phyloP scores from a whole-genome alignment of 2,888 invertebrate genomes.

The Adela reaumurella region DNA sequence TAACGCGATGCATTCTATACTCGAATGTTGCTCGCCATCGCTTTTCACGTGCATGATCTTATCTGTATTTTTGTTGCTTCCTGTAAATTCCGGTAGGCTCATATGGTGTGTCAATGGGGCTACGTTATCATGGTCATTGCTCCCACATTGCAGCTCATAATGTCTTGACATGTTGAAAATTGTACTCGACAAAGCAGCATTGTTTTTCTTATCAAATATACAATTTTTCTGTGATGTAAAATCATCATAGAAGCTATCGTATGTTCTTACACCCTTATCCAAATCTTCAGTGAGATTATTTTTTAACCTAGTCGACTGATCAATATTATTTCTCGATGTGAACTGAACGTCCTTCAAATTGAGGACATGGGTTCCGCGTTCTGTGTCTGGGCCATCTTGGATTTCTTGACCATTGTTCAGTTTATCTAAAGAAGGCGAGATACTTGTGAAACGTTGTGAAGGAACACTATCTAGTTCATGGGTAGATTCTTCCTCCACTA shows the following conservation, averaged over 20 bases:
- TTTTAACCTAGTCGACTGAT: too few relatives aligned
- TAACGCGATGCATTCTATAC: not conserved
- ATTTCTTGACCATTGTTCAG: not conserved
- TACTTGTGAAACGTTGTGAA: slow-evolving; percentile 30
- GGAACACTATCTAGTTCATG: slow-evolving; percentile 44
- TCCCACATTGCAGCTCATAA: too few relatives aligned
- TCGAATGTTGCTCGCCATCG: not conserved
- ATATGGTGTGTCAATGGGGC: too few relatives aligned
- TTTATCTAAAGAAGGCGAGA: slow-evolving; percentile 22
- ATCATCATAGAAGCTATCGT: slow-evolving; percentile 38
- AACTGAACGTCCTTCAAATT: not conserved
- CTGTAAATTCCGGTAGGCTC: not conserved
- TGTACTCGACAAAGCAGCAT: not conserved
- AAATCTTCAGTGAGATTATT: slow-evolving; percentile 13
- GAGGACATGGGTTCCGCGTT: not conserved
- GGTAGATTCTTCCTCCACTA: slow-evolving; percentile 50
- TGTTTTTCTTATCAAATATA: not conserved
- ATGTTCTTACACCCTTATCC: slow-evolving; percentile 28
- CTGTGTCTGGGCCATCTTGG: not conserved
- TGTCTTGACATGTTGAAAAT: not conserved
- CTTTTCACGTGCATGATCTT: not conserved
- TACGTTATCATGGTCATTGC: too few relatives aligned
- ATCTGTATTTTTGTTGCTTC: not conserved
- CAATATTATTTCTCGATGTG: too few relatives aligned
- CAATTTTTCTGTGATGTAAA: slow-evolving; percentile 21